Percentiles rank a stretch among this genome's conserved stretches.
These are phyloP conservation scores for Lepisosteus oculatus DNA, from an alignment of 2,113 vertebrate genomes.

Conservation along the genomic window DNA sequence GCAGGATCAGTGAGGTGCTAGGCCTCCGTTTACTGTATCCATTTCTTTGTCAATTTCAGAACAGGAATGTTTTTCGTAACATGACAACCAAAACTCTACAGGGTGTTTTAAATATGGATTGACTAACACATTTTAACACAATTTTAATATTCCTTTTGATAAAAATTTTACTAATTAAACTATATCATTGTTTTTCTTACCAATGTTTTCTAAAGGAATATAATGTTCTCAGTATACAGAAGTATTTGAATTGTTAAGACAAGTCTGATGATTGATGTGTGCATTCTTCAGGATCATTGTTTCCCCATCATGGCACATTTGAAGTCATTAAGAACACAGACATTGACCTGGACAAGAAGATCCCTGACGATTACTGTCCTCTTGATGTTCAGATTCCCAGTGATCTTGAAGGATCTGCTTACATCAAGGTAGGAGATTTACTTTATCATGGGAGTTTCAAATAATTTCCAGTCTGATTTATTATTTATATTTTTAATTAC, in stretches of 20 bases:
- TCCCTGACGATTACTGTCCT: conserved; percentile 95
- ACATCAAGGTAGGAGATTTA: conserved; percentile 79
- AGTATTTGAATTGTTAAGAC: background rate
- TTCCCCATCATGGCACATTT: conserved; percentile 94
- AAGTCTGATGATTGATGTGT: background rate
- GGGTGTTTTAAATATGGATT: no score
- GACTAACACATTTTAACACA: no score
- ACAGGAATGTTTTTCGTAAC: no score
- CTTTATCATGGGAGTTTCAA: no score
- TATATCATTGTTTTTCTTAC: no score
- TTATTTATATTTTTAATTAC: background rate
- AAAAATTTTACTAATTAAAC: no score
- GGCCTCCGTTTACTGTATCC: background rate
- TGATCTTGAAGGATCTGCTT: conserved; percentile 93
- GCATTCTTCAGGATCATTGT: conserved; percentile 80
- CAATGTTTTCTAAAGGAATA: no score
- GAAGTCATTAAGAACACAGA: conserved; percentile 99
- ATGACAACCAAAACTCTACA: no score
- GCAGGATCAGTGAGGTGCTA: background rate
- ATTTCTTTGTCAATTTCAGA: no score
- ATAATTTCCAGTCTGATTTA: no score
- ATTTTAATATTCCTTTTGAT: no score
- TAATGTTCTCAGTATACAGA: no score
- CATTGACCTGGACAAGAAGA: conserved; percentile 93
- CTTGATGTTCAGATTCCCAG: conserved; percentile 94